Base-by-base conservation (phyloP, 1,140 invertebrate genomes). In the Carcinoscorpius rotundicauda region DNA sequence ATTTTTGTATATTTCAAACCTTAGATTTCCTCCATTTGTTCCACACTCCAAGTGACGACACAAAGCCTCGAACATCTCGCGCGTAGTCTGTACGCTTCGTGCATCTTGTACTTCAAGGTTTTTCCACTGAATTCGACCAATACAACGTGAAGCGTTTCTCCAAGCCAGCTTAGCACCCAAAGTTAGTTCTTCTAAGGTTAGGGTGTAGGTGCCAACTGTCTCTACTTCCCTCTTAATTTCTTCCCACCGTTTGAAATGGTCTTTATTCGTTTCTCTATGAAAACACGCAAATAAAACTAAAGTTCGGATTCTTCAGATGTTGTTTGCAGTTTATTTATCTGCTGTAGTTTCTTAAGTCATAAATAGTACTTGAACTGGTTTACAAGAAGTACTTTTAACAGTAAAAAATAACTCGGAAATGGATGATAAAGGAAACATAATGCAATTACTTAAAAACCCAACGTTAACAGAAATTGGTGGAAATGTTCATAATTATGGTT, bases 211-310 rank as follows among this genome's bases (percentile, higher is more conserved):
- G 3, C 78, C 78, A 0, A 70, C 74, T 10, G 71, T 71, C n/a
- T 75, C 68, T 5, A 82, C 73, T 57, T 76, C 72, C 3, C 84
- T 84, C 62, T 88, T 82, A 2, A 95, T 88, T 71, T 87, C 84
- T 64, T 86, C 83, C 85, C 87, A 88, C 66, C 92, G 66, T 55
- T 29, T 29, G 29, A 29, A 29, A 29, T 29, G 29, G 29, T 29
- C 29, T 2, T 29, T 29, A 29, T 29, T 29, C 29, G 29, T 29
- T 29, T 29, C 29, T 29, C 29, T 29, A 29, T 29, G 29, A 29
- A 29, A 29, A 29, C 29, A 29, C 29, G 29, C 29, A 29, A 29
- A 29, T 29, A 29, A 29, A 29, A 29, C 29, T 29, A 29, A 29
- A 29, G 29, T 29, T 29, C 29, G 0, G 29, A 29, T 29, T 29